Evolutionary conservation across 92 coral and sea anemone species (phyloP).

Genomic region (Epizoanthus illoricatus): DNA sequence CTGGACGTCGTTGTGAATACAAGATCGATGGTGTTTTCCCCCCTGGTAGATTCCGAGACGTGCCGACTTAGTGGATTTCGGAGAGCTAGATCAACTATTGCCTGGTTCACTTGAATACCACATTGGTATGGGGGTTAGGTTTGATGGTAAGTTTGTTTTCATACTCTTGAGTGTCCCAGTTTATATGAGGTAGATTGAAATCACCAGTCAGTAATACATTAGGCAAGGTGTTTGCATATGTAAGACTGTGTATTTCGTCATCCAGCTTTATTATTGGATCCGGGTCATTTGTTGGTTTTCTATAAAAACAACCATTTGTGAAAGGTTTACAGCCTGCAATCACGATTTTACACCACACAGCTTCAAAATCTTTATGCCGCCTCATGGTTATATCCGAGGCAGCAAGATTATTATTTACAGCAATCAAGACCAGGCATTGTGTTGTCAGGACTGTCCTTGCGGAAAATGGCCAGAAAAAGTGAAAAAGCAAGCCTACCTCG

Average conservation of each 20-base stretch:
- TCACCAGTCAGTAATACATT: conserved; percentile 3
- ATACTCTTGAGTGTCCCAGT: not conserved
- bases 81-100: not conserved
- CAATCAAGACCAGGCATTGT: not conserved
- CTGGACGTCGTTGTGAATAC: not conserved
- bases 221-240: not conserved
- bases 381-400: not conserved
- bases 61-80: not conserved
- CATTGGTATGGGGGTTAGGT: not conserved
- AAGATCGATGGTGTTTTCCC: not conserved
- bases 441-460: not conserved
- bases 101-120: not conserved
- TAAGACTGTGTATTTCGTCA: not conserved
- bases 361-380: not conserved
- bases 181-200: conserved; percentile 11
- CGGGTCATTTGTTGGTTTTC: conserved; percentile 12
- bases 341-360: not conserved
- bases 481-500: no score
- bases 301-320: not conserved
- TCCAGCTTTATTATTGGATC: not conserved
- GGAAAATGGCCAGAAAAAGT: not conserved
- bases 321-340: not conserved
- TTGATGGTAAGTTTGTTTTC: not conserved
- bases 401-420: not conserved
- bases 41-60: not conserved